Conservation (phyloP, 1,140 invertebrate species). For the Scaptomyza pallida region DNA sequence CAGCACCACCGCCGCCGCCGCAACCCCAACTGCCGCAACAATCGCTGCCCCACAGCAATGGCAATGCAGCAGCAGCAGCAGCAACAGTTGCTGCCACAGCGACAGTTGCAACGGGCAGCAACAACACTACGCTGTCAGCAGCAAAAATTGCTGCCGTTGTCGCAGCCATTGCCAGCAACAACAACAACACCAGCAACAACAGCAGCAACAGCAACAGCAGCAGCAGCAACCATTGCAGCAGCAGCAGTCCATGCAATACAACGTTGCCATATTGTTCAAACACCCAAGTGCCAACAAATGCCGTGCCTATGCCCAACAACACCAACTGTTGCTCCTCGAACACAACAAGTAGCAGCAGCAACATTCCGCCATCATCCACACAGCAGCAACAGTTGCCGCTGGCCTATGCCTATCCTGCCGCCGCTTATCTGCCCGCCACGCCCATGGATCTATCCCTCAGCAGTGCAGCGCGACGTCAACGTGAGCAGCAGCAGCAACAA, state of each 20-base stretch:
- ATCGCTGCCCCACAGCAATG: slow-evolving; percentile 33
- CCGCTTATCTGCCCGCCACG: slow-evolving; percentile 42
- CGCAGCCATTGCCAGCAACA: slow-evolving; percentile 37
- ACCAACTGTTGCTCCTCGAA: slow-evolving; percentile 5
- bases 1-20: slow-evolving; percentile 14
- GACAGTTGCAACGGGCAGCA: slow-evolving; percentile 7
- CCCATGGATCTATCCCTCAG: slow-evolving; percentile 78
- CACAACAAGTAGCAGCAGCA: slow-evolving; percentile 8
- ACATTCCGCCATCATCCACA: slow-evolving; percentile 29
- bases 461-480: slow-evolving; percentile 51
- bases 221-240: slow-evolving; percentile 19
- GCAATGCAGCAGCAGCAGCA: slow-evolving; percentile 26
- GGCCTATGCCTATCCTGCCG: slow-evolving; percentile 19
- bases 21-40: slow-evolving; percentile 63
- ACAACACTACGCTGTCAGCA: slow-evolving; percentile 9
- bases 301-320: slow-evolving; percentile 30
- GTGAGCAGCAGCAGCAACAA: slow-evolving; percentile 43
- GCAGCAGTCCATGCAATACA: slow-evolving; percentile 53
- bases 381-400: slow-evolving; percentile 14
- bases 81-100: slow-evolving; percentile 42
- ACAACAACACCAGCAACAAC: slow-evolving; percentile 23
- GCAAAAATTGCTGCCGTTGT: slow-evolving; percentile 46
- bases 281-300: slow-evolving; percentile 58
- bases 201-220: slow-evolving; percentile 21
- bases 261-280: slow-evolving; percentile 43